These are phyloP conservation scores for Uloborus plumipes DNA, from an alignment of 2,888 invertebrate genomes.

Conservation along the genomic window DNA sequence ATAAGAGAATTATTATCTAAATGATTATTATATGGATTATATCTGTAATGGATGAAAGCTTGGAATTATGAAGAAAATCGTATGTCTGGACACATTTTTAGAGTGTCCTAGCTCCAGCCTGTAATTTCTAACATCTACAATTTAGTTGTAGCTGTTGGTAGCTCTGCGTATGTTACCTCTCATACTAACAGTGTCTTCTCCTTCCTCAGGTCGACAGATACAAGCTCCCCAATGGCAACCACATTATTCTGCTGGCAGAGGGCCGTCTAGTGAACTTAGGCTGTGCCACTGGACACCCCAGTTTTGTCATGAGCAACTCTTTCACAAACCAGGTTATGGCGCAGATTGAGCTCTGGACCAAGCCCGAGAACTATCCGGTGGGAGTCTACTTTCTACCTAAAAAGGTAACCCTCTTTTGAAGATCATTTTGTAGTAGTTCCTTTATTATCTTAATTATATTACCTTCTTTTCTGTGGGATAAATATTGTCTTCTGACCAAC, in stretches of 20 bases:
- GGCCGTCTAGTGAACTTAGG: conserved; percentile 98
- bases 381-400: conserved; percentile 97
- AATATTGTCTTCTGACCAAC: too few species aligned
- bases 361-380: conserved; percentile 83
- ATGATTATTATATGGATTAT: too few species aligned
- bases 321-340: conserved; percentile 99
- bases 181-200: background rate
- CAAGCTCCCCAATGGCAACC: conserved; percentile 87
- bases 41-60: too few species aligned
- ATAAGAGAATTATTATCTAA: too few species aligned
- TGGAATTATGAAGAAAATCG: too few species aligned
- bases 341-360: conserved; percentile 98
- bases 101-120: too few species aligned
- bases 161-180: too few species aligned
- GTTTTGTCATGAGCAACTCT: conserved; percentile 99
- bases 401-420: conserved; percentile 74
- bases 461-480: too few species aligned
- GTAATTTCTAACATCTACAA: too few species aligned
- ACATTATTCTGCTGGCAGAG: conserved; percentile 94
- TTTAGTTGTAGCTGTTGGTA: too few species aligned
- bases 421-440: background rate
- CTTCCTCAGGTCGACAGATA: conserved; percentile 83
- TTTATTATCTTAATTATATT: too few species aligned
- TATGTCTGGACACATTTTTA: too few species aligned
- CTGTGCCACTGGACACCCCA: conserved; percentile 98